phyloP scores from a whole-genome alignment of 1,140 invertebrate genomes.

The Diorhabda elongata region DNA sequence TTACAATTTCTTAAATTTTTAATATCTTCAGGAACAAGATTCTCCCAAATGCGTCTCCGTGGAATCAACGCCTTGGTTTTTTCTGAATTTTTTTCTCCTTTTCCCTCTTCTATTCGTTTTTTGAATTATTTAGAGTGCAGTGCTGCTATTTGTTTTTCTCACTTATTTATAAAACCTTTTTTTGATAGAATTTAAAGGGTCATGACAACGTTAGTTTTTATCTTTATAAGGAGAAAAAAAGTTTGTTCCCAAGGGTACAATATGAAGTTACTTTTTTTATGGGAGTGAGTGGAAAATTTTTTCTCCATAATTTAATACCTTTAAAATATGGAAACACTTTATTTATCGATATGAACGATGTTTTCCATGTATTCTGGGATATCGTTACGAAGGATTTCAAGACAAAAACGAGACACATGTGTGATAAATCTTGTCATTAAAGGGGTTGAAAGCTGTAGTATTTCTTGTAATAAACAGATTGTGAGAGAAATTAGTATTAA shows the following conservation, averaged over 20 bases:
- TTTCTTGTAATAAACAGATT: no score
- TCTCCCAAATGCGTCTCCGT: background rate
- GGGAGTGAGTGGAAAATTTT: no score
- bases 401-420: no score
- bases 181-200: constrained; percentile 1
- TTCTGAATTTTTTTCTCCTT: background rate
- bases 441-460: no score
- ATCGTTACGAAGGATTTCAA: no score
- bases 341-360: no score
- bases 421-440: no score
- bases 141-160: background rate
- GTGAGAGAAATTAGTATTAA: no score
- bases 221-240: background rate
- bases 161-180: background rate
- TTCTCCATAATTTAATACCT: no score
- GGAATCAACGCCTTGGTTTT: background rate
- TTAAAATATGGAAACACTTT: no score
- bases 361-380: no score
- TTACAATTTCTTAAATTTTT: background rate
- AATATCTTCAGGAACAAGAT: background rate
- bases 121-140: background rate
- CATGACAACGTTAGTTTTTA: background rate
- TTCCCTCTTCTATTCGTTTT: background rate
- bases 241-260: background rate
- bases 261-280: no score